A percentile compares a stretch with the other conserved stretches of the same genome.
Evolutionary conservation across 1,140 invertebrate genomes (phyloP).

Genomic region (Drosophila ficusphila): DNA sequence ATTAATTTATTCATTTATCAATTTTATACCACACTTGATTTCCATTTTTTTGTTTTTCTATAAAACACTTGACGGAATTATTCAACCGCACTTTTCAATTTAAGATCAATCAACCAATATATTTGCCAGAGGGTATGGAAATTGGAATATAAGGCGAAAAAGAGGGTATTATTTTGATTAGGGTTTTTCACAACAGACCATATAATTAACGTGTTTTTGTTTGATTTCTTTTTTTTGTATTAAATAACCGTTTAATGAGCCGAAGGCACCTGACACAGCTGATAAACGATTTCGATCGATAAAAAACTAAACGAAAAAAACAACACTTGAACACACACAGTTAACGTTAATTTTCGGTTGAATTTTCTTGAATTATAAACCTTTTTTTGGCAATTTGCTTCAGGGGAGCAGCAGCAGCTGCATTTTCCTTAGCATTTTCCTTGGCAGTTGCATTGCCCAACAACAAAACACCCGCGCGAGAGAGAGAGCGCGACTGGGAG

Average conservation of each 20-base stretch:
- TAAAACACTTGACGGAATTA: constrained; percentile 19
- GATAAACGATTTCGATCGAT: constrained; percentile 45
- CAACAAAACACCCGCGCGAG: constrained; percentile 36
- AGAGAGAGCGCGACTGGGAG: constrained; percentile 16
- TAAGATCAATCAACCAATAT: constrained; percentile 68
- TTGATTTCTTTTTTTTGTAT: constrained; percentile 38
- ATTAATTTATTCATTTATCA: constrained; percentile 41
- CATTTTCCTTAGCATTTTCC: constrained; percentile 26
- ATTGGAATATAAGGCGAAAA: constrained; percentile 13
- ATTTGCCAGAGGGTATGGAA: constrained; percentile 24
- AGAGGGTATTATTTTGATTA: constrained; percentile 14
- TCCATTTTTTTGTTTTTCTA: constrained; percentile 11
- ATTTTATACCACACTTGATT: constrained; percentile 40
- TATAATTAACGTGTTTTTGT: constrained; percentile 48
- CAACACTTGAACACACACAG: constrained; percentile 16
- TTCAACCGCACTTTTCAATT: constrained; percentile 73
- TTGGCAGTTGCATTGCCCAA: constrained; percentile 25
- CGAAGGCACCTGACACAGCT: constrained; percentile 46
- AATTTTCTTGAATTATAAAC: constrained; percentile 19
- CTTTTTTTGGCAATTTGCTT: constrained; percentile 18
- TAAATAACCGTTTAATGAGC: constrained; percentile 68
- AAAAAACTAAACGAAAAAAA: constrained; percentile 1
- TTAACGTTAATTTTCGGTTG: constrained; percentile 10
- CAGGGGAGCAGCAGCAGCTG: constrained; percentile 27
- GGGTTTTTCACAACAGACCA: constrained; percentile 37